Conservation (phyloP, 37 sponge, comb jelly and placozoan genomes). For the Hexactinellida sp. region DNA sequence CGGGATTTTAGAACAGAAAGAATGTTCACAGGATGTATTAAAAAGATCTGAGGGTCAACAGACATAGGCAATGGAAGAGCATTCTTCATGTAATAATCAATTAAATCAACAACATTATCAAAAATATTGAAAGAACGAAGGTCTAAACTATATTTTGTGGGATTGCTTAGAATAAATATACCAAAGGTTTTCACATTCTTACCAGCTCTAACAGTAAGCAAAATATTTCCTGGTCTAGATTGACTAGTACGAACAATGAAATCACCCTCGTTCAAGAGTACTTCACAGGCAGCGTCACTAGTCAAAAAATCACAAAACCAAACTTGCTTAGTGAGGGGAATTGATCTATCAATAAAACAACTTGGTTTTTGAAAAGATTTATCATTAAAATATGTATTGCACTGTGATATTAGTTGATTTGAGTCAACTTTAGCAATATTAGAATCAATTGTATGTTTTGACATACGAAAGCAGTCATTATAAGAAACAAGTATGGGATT, state of each 20-base stretch:
- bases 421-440: not conserved
- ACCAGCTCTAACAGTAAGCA: not conserved
- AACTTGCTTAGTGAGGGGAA: not conserved
- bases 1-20: not conserved
- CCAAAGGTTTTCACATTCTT: not conserved
- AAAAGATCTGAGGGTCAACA: not conserved
- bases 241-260: not conserved
- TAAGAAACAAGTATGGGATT: not conserved
- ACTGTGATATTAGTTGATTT: not conserved
- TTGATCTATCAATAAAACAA: not conserved
- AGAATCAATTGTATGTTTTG: not conserved
- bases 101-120: not conserved
- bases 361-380: not conserved
- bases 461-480: too few species aligned
- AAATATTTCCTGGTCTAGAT: not conserved
- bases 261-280: not conserved
- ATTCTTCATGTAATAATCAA: not conserved
- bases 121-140: not conserved
- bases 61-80: not conserved
- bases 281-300: not conserved
- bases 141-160: not conserved
- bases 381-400: not conserved
- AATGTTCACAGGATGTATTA: not conserved
- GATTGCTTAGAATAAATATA: not conserved
- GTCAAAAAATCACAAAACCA: not conserved